Conservation (phyloP, 1,140 invertebrate genomes). For the Drosophila ogumai region DNA sequence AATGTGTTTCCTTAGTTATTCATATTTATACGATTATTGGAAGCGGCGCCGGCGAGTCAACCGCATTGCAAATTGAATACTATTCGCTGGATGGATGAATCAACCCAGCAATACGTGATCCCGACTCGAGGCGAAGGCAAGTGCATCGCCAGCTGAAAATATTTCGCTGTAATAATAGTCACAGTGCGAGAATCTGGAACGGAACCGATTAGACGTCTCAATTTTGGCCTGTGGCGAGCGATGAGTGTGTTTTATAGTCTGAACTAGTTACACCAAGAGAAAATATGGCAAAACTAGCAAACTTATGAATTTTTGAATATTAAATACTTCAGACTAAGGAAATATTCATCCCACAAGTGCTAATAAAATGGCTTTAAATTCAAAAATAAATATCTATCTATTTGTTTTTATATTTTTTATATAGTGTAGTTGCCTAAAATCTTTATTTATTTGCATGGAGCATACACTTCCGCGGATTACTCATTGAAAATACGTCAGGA, state of each 20-base stretch:
- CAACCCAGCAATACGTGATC: constrained; percentile 47
- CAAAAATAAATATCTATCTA: too few relatives aligned
- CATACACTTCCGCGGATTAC: background rate
- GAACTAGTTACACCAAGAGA: background rate
- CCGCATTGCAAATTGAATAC: constrained; percentile 47
- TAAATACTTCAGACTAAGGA: too few relatives aligned
- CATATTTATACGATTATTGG: constrained; percentile 48
- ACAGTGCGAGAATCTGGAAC: constrained; percentile 46
- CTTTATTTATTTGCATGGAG: background rate
- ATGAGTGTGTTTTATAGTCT: constrained; percentile 21
- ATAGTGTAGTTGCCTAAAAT: background rate
- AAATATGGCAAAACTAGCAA: background rate
- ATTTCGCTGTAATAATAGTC: constrained; percentile 43
- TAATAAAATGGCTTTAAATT: too few relatives aligned
- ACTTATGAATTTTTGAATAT: background rate
- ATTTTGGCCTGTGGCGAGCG: constrained; percentile 22
- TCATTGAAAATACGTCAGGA: background rate
- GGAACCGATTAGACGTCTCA: constrained; percentile 46
- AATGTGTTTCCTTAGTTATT: constrained; percentile 32
- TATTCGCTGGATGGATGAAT: constrained; percentile 32
- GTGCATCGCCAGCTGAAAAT: constrained; percentile 28
- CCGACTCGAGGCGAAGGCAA: constrained; percentile 14
- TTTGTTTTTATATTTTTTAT: too few relatives aligned
- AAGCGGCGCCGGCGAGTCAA: constrained; percentile 35
- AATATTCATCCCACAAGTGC: too few relatives aligned